These are phyloP conservation scores for Eulemur albifrons DNA, from an alignment of 2,797 vertebrate species.

Conservation along the genomic window DNA sequence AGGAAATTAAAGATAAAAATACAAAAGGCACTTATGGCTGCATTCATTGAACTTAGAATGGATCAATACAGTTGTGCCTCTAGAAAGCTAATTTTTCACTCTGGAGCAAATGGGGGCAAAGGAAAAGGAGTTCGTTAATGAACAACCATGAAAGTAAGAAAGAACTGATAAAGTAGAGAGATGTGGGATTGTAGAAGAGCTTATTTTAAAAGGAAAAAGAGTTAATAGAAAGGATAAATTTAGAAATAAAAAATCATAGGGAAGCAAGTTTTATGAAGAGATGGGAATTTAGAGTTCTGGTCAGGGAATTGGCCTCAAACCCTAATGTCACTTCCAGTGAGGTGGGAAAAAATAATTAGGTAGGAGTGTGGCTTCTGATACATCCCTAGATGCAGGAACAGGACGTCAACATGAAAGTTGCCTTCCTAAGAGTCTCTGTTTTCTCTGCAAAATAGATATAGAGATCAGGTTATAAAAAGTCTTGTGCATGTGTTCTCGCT, in stretches of 20 bases:
- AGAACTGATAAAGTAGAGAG: neutral
- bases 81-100: neutral
- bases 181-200: neutral
- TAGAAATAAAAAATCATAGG: neutral
- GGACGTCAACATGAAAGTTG: neutral
- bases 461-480: neutral
- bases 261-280: neutral
- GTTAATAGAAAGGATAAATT: neutral
- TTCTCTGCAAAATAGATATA: slow-evolving; percentile 14
- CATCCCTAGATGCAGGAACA: neutral
- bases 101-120: neutral
- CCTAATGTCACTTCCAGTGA: neutral
- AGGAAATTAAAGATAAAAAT: slow-evolving; percentile 32
- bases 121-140: neutral
- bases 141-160: neutral
- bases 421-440: neutral
- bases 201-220: neutral
- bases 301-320: neutral
- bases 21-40: slow-evolving; percentile 1
- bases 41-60: neutral
- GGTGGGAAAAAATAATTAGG: neutral
- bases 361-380: neutral
- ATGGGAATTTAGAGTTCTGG: neutral
- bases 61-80: neutral
- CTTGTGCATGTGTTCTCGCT: neutral